phyloP scores from a whole-genome alignment of 1,140 invertebrate species.

The Colletes latitarsis region DNA sequence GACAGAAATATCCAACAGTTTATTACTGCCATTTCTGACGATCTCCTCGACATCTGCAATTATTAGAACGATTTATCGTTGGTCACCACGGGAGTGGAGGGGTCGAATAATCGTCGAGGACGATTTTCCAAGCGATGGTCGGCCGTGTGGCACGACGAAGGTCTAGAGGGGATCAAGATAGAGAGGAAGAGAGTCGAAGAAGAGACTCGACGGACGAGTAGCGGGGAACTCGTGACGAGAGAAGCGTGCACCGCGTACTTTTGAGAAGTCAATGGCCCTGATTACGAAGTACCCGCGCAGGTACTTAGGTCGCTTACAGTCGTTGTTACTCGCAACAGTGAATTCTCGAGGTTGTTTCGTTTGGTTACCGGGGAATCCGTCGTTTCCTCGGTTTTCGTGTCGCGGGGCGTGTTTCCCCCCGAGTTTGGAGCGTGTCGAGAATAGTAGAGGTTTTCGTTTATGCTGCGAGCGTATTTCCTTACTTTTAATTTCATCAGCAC shows the following conservation, averaged over 20 bases:
- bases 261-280: constrained; percentile 56
- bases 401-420: not conserved
- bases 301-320: constrained; percentile 36
- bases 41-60: too few relatives aligned
- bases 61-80: too few relatives aligned
- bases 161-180: not conserved
- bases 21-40: too few relatives aligned
- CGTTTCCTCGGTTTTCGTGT: not conserved
- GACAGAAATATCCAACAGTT: too few relatives aligned
- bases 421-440: not conserved
- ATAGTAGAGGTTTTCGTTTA: not conserved
- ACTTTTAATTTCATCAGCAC: not conserved
- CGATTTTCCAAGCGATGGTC: not conserved
- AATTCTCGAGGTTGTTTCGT: constrained; percentile 28
- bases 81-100: too few relatives aligned
- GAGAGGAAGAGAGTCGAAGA: not conserved
- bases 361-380: constrained; percentile 1
- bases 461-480: too few relatives aligned
- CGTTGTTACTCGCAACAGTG: constrained; percentile 21
- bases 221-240: constrained; percentile 31
- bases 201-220: constrained; percentile 20
- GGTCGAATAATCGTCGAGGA: not conserved
- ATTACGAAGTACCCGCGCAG: constrained; percentile 43
- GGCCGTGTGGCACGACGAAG: not conserved
- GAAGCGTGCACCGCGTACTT: constrained; percentile 42